Conservation (phyloP, 2,797 vertebrate species). For the Coregonus sp. region DNA sequence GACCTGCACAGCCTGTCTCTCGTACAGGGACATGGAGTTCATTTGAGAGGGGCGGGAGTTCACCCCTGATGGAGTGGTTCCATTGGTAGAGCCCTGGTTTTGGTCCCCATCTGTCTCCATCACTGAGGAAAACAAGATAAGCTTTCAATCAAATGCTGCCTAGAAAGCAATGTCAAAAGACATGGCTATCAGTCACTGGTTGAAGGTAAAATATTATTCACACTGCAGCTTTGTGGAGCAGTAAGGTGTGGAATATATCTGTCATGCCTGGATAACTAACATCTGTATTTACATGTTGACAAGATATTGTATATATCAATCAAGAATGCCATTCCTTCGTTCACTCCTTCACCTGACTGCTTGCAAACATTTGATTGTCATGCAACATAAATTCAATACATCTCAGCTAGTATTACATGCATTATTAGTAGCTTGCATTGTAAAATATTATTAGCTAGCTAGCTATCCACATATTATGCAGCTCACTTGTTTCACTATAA, state of each 20-base stretch:
- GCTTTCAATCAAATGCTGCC: conserved; percentile 27
- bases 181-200: conserved; percentile 22
- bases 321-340: background rate
- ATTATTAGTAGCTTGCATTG: background rate
- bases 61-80: conserved; percentile 82
- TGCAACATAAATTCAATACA: background rate
- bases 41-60: conserved; percentile 88
- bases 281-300: conserved; percentile 2
- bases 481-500: background rate
- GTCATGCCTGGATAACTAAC: background rate
- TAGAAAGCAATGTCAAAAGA: background rate
- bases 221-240: conserved; percentile 17
- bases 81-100: conserved; percentile 83
- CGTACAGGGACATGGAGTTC: conserved; percentile 95
- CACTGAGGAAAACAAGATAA: conserved; percentile 23
- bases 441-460: background rate
- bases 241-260: background rate
- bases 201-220: background rate
- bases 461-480: background rate
- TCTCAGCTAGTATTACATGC: background rate
- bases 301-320: background rate
- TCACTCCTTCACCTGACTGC: background rate
- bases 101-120: conserved; percentile 97
- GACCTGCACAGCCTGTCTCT: conserved; percentile 93
- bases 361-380: background rate